Evolutionary conservation across 2,888 invertebrate genomes (phyloP).

Genomic region (Elegia similella): DNA sequence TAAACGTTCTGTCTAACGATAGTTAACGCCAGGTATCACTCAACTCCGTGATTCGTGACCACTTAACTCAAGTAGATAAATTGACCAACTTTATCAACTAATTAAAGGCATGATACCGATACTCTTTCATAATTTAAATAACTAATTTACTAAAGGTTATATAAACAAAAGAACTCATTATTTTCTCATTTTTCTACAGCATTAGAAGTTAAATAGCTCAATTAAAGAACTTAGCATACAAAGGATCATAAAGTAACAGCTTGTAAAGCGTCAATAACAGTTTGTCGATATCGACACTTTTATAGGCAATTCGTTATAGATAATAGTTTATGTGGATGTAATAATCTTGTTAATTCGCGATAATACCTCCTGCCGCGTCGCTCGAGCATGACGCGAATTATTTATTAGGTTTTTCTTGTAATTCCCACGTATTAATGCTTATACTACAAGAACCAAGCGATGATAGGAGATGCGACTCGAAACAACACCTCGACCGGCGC

Average conservation of each 20-base stretch:
- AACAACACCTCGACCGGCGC: no score
- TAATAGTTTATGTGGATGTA: conserved; percentile 18
- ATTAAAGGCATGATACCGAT: conserved; percentile 1
- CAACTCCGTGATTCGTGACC: neutral
- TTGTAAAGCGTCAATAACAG: conserved; percentile 9
- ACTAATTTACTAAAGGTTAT: neutral
- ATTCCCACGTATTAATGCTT: conserved; percentile 53
- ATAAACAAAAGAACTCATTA: conserved; percentile 1
- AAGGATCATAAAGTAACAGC: conserved; percentile 10
- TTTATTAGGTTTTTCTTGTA: conserved; percentile 48
- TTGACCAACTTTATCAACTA: neutral
- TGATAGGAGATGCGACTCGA: no score
- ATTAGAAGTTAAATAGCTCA: neutral
- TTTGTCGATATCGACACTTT: conserved; percentile 9
- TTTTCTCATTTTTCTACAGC: neutral
- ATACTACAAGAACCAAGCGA: no score
- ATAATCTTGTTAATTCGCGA: conserved; percentile 44
- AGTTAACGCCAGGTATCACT: neutral
- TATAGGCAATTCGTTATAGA: conserved; percentile 16
- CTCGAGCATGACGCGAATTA: conserved; percentile 40
- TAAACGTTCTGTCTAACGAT: neutral
- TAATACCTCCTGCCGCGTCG: conserved; percentile 28
- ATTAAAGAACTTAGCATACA: conserved; percentile 8
- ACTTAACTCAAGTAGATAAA: neutral
- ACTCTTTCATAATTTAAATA: neutral